Conservation (phyloP, 2,113 vertebrate genomes). For the Cavia aperea region DNA sequence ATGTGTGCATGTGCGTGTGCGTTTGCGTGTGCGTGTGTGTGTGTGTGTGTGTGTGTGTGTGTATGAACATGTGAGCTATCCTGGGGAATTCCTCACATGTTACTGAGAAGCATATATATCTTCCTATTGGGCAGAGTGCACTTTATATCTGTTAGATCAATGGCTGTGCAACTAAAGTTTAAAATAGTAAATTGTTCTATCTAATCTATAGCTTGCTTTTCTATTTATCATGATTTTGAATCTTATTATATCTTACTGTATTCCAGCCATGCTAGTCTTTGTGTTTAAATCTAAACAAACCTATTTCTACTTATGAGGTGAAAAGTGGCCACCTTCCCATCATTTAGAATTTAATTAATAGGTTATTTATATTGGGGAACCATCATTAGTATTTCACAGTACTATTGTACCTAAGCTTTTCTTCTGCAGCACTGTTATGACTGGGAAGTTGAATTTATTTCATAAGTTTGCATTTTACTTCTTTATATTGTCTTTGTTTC, state of each 20-base stretch:
- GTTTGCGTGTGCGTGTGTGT: background rate
- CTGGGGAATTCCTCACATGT: background rate
- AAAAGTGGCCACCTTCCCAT: background rate
- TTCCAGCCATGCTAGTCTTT: background rate
- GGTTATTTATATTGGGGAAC: accelerated
- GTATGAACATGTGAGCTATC: background rate
- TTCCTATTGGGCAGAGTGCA: background rate
- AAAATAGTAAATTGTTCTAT: background rate
- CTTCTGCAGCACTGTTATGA: background rate
- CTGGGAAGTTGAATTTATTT: background rate
- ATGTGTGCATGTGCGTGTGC: no score
- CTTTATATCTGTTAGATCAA: background rate
- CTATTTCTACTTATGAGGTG: background rate
- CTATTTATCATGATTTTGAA: background rate
- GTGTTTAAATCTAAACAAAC: background rate
- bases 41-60: background rate
- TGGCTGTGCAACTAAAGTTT: background rate
- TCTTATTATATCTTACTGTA: background rate
- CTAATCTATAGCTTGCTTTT: background rate
- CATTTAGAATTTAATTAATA: background rate
- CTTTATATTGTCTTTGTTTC: background rate
- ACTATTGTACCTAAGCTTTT: background rate
- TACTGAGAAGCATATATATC: background rate
- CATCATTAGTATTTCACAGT: background rate
- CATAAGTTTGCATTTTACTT: background rate